phyloP scores from a whole-genome alignment of 2,113 vertebrate species.

The Odontophorus gujanensis region DNA sequence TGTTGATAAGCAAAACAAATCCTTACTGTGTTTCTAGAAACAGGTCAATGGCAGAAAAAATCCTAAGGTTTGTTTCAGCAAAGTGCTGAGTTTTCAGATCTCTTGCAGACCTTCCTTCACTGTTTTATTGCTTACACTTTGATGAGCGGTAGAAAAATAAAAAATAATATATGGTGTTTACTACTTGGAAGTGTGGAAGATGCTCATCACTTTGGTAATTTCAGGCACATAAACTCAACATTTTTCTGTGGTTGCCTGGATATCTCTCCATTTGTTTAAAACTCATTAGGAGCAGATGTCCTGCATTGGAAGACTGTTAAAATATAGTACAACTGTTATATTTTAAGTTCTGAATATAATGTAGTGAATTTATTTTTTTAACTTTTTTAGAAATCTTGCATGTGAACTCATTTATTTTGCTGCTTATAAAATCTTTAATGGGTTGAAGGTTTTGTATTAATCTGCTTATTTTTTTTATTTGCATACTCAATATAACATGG shows the following conservation, averaged over 20 bases:
- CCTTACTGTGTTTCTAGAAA: background rate
- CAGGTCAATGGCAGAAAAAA: background rate
- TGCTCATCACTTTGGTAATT: background rate
- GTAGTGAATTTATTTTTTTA: background rate
- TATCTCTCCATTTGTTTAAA: background rate
- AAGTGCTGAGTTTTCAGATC: background rate
- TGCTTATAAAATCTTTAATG: background rate
- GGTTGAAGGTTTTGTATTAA: background rate
- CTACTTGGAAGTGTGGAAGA: background rate
- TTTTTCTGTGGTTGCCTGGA: background rate
- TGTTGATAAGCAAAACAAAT: slow-evolving; percentile 17
- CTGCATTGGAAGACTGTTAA: background rate
- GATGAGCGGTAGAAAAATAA: background rate
- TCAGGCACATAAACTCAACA: background rate
- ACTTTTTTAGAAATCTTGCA: background rate
- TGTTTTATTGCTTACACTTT: background rate
- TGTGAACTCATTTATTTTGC: background rate
- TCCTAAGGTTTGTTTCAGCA: background rate
- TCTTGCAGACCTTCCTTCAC: background rate
- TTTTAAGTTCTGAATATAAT: background rate
- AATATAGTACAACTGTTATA: background rate
- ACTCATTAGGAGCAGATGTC: background rate
- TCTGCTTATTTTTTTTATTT: background rate
- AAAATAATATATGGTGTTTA: background rate
- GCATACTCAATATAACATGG: background rate